Evolutionary conservation across 2,113 vertebrate genomes (phyloP), one percentile per base, ranked within the genome.

Genomic region (Mobula birostris): DNA sequence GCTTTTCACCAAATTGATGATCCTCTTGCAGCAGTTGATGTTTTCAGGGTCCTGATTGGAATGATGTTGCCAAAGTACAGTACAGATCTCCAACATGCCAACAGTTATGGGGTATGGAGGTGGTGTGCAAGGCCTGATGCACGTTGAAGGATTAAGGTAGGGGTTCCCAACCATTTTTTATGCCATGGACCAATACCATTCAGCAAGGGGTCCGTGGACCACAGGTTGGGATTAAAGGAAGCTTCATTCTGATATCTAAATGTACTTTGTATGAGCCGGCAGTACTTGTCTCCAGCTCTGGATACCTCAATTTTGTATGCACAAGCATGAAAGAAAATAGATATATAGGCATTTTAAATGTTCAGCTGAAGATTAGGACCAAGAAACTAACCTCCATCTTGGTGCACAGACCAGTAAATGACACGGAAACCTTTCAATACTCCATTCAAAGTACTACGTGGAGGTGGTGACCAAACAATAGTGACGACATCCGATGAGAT

Each of bases 381-480:
- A 9, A 11, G 32, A 24, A 56, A 97, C 98, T 97, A 96, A 98
- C 99, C 99, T 95, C 99, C 99, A 1, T 99, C 98, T 94, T 98
- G 97, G 95, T 98, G 99, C 95, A 99, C 98, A 80, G 98, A 99
- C 98, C 98, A 99, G 97, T 98, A 99, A 96, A 99, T 98, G 96
- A 99, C 98, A 0, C 99, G 97, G 95, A 99, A 99, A 5, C 99
- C 99, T 96, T 99, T 99, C 95, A 99, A 97, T 95, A 99, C 98
- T 4, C 99, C 99, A 1, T 99, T 99, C 96, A 99, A 98, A 27
- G 98, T 99, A 96, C 98, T 98, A 95, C 98, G 97, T 0, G 99
- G 98, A 70, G 99, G 99, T 96, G 99, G 98, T 0, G 98, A 98
- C 99, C 99, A 99, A 0, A 99, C 98, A 96, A 99, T 98, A 94